Percentiles rank a stretch among this genome's conserved stretches.
Conservation (phyloP, 1,140 invertebrate species). For the Lucilia cuprina region DNA sequence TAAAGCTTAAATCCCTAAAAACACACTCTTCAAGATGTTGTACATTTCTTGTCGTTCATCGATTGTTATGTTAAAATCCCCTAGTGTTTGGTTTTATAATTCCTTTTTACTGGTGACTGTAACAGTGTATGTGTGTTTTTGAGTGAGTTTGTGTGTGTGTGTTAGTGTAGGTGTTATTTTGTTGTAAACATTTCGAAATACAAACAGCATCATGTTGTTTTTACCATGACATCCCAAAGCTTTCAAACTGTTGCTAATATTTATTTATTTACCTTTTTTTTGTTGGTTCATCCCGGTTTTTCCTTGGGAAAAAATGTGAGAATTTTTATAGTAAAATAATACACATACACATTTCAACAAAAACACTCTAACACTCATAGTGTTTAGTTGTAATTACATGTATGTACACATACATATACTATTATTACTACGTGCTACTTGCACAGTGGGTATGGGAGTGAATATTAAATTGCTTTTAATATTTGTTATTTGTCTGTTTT, state of each 20-base stretch:
- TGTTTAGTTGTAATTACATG: not conserved
- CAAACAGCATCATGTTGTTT: not conserved
- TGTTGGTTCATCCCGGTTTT: not conserved
- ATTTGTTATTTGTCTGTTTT: not conserved
- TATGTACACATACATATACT: not conserved
- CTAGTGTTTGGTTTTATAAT: not conserved
- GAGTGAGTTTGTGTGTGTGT: not conserved
- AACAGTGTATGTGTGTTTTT: not conserved
- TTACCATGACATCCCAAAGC: not conserved
- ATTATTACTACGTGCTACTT: no score
- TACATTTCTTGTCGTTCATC: not conserved
- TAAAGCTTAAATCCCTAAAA: not conserved
- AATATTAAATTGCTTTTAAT: no score
- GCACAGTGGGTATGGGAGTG: no score
- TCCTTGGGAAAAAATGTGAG: not conserved
- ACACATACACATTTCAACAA: not conserved
- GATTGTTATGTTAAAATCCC: not conserved
- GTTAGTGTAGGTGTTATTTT: not conserved
- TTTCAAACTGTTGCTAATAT: constrained; percentile 31
- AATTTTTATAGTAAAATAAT: not conserved
- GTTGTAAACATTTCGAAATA: not conserved
- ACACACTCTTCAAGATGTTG: not conserved
- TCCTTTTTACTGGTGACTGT: not conserved
- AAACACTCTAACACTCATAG: not conserved
- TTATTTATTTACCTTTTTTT: constrained; percentile 15